phyloP scores from a whole-genome alignment of 2,113 vertebrate species.

The Kobus ellipsiprymnus region DNA sequence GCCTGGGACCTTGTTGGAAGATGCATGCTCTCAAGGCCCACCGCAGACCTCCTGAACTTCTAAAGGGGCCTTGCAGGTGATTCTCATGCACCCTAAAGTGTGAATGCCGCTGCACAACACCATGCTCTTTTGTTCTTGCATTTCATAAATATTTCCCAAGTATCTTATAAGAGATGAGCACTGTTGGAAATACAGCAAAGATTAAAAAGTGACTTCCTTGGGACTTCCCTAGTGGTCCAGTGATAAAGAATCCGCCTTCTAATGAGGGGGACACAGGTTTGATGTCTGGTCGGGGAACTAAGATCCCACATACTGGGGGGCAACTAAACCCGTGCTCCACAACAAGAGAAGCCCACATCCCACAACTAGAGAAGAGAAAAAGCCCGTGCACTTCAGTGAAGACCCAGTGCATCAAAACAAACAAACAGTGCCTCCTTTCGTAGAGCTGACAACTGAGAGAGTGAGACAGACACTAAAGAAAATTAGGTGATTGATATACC shows the following conservation, averaged over 20 bases:
- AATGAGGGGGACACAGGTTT: neutral
- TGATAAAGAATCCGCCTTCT: neutral
- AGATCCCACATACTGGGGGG: neutral
- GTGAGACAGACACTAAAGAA: neutral
- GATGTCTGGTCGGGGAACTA: neutral
- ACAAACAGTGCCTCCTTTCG: neutral
- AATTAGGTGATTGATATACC: neutral
- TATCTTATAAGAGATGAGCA: neutral
- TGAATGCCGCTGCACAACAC: accelerated
- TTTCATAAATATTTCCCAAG: neutral
- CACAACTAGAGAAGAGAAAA: neutral
- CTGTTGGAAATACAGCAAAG: neutral
- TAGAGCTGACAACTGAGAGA: neutral
- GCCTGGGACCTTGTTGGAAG: neutral
- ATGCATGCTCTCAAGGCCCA: neutral
- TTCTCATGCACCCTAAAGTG: neutral
- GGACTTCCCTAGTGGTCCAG: neutral
- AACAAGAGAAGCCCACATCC: neutral
- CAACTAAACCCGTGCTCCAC: neutral
- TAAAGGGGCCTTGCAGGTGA: neutral
- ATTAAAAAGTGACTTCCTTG: neutral
- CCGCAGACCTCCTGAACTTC: neutral
- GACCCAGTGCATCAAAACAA: neutral
- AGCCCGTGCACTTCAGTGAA: neutral
- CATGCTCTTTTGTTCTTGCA: neutral